Evolutionary conservation across 1,140 invertebrate species (phyloP).

Genomic region (Aricia agestis): DNA sequence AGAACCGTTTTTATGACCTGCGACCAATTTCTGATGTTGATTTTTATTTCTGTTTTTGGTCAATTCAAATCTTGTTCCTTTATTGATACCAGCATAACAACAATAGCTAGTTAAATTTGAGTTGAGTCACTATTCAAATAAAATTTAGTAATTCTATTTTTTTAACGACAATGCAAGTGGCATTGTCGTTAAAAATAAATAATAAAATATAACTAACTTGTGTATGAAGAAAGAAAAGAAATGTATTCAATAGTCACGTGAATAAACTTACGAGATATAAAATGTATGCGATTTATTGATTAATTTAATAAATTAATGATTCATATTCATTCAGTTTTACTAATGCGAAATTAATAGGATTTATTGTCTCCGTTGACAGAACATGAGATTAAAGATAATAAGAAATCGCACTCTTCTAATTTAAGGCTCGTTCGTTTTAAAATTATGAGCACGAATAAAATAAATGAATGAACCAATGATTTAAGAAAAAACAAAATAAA

Average conservation of each 20-base stretch:
- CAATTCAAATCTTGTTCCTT: background rate
- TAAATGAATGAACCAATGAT: background rate
- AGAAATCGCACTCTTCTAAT: background rate
- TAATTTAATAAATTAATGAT: background rate
- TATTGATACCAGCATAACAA: background rate
- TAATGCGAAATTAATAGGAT: background rate
- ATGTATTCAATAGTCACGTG: too few species aligned
- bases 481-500: background rate
- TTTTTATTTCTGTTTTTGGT: background rate
- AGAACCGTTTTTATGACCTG: conserved; percentile 2
- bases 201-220: too few species aligned
- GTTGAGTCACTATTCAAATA: too few species aligned
- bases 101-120: background rate
- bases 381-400: background rate
- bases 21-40: background rate
- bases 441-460: background rate
- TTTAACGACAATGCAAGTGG: too few species aligned
- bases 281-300: background rate
- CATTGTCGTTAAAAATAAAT: too few species aligned
- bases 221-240: too few species aligned
- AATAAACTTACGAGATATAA: too few species aligned
- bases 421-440: background rate
- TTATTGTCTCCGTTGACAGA: background rate
- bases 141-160: too few species aligned
- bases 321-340: background rate